Evolutionary conservation across 2,113 vertebrate species (phyloP), one percentile per base, ranked within the genome.

Genomic region (Coryphaenoides rupestris): DNA sequence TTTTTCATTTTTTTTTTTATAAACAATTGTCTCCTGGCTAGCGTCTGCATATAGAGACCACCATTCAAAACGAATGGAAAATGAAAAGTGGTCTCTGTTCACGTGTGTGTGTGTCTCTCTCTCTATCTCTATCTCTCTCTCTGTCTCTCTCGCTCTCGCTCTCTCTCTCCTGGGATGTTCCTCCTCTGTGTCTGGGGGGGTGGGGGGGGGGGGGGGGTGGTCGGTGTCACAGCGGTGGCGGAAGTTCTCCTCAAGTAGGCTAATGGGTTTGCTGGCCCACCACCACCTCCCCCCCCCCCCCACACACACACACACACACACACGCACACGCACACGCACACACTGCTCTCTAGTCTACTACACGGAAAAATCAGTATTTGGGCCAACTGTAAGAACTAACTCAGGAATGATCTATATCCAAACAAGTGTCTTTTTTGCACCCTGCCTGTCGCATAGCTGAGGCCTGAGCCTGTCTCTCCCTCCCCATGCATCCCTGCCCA

Each of bases 331-430:
- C 40, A 45, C 40, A 45, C 40, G 13, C 5, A 45, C 40, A 45
- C 40, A 45, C 40, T 6, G 13, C 13, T 45, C 15, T 50, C 47
- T 55, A 22, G 3, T 22, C 19, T 12, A n/a, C 50, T n/a, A 21
- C 19, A 55, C 1, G 54, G 21, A 21, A 22, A n/a, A 55, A 22
- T 81, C 78, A 81, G 81, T 80, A 67, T 85, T 84, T 77, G 78
- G 80, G 81, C 76, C 76, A 64, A 78, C 74, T 78, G 65, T 80
- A 79, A 82, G 69, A 79, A 76, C 67, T 70, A 76, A 82, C 86
- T 88, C 86, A 88, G 86, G 86, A 83, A 88, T 82, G 55, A 65
- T 65, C 22, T 85, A 74, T 63, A 70, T 76, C 61, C 50, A 63
- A 76, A 73, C 63, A 53, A 54, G 55, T 64, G 74, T 60, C 40